Conservation (phyloP, 1,140 invertebrate species). For the Cydia splendana region DNA sequence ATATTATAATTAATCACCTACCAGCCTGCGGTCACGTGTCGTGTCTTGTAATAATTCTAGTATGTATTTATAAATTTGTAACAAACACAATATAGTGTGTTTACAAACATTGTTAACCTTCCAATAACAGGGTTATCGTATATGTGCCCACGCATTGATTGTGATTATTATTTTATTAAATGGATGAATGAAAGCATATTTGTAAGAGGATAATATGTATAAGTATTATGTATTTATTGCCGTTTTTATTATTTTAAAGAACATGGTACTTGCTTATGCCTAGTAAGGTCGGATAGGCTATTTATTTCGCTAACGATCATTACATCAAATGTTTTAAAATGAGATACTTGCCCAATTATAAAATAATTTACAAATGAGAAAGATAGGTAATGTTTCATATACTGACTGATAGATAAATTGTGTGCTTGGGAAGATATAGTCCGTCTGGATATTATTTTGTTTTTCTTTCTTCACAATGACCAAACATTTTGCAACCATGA, state of each 20-base stretch:
- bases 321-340: too few species aligned
- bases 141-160: slow-evolving; percentile 14
- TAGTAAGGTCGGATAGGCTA: too few species aligned
- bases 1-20: background rate
- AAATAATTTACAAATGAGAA: too few species aligned
- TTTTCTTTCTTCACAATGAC: slow-evolving; percentile 29
- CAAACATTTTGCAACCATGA: slow-evolving; percentile 41
- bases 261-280: too few species aligned
- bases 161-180: slow-evolving; percentile 19
- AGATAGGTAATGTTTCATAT: too few species aligned
- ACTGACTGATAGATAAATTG: too few species aligned
- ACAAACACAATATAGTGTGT: background rate
- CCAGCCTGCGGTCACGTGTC: background rate
- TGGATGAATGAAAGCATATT: slow-evolving; percentile 22
- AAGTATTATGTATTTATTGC: background rate
- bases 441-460: background rate
- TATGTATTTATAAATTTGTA: slow-evolving; percentile 20
- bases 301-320: too few species aligned
- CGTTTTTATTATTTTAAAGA: background rate
- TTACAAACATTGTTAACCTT: slow-evolving; percentile 18
- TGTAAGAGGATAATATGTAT: background rate
- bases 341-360: too few species aligned
- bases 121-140: slow-evolving; percentile 17
- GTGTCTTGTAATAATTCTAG: background rate
- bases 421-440: background rate